Evolutionary conservation across 2,113 vertebrate genomes (phyloP).

Genomic region (Phoenicopterus ruber): DNA sequence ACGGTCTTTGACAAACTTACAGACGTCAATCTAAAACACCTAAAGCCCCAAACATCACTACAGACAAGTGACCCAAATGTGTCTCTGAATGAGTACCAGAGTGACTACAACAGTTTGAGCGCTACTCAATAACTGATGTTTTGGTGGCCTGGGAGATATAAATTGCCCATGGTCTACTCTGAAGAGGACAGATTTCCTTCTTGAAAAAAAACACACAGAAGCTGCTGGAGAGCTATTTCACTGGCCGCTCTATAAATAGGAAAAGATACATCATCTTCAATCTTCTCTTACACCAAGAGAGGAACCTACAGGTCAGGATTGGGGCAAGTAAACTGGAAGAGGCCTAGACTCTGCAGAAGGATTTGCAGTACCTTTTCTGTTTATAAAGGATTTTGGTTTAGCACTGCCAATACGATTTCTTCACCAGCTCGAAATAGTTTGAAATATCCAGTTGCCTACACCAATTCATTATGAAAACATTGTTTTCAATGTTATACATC

Average conservation of each 20-base stretch:
- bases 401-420: neutral
- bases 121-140: neutral
- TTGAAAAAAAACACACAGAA: neutral
- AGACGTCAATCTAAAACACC: neutral
- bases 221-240: neutral
- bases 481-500: accelerated
- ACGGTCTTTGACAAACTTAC: neutral
- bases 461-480: neutral
- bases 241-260: neutral
- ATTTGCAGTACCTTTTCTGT: neutral
- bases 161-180: neutral
- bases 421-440: neutral
- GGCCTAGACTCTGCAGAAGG: neutral
- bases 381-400: neutral
- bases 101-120: neutral
- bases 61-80: neutral
- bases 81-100: neutral
- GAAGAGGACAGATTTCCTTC: neutral
- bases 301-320: neutral
- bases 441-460: neutral
- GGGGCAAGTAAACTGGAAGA: neutral
- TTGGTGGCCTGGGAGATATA: neutral
- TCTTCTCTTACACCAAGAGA: neutral
- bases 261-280: neutral
- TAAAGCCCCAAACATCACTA: neutral